Evolutionary conservation across 2,888 invertebrate species (phyloP), one percentile per base, ranked within the genome.

Genomic region (Zele albiditarsus): DNA sequence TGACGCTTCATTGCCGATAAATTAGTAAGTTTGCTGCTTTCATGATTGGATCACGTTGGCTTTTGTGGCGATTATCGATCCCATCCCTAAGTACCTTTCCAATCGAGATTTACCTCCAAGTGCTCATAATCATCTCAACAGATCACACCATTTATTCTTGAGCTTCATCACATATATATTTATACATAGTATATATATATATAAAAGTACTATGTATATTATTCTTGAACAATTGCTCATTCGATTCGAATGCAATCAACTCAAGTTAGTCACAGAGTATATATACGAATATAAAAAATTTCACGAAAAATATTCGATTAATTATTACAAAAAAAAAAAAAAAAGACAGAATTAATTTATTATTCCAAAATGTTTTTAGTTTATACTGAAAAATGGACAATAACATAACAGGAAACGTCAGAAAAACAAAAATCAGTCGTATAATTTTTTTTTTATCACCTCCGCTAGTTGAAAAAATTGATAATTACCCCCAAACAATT

Each of bases 41-140:
- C 70, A 58, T 74, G 74, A 74, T 69, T 74, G 69, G 74, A 74
- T 74, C 74, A 74, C 74, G 74, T 63, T 33, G 74, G 63, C 53
- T 63, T 53, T 69, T 69, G 25, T 46, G 23, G 58, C 57, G 74
- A 74, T 74, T 69, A 74, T 69, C 74, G 57, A 42, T 23, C 27
- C 28, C 3, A 28, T 16, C 31, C 31, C 53, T 27, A 68, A 49
- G 42, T 62, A 46, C 57, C 63, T 20, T 63, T 63, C 28, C 63
- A 63, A 63, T 63, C 31, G 63, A 38, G 63, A 63, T 63, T 63
- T 38, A 38, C 31, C 12, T 38, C n/a, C 28, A 63, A 38, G 63
- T 62, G 2, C 63, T 31, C 20, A 63, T 63, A 63, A 63, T 63
- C 31, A 63, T 33, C 63, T 63, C 31, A 38, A 28, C 33, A 63